Evolutionary conservation across 2,113 vertebrate genomes (phyloP).

Genomic region (Donacobius atricapilla): DNA sequence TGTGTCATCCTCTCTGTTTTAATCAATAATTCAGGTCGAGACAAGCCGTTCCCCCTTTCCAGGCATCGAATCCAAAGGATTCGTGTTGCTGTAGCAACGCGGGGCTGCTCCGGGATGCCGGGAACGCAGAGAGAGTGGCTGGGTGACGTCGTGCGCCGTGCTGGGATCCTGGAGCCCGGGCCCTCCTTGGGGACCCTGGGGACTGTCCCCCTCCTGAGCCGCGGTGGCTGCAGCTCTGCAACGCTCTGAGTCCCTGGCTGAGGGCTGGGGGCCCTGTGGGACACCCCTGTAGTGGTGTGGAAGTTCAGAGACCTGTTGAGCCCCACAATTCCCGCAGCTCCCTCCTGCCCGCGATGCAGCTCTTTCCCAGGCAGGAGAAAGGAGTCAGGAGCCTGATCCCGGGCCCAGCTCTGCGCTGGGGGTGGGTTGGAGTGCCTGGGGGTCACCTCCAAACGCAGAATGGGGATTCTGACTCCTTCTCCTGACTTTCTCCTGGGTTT

Average conservation of each 20-base stretch:
- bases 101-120: conserved; percentile 25
- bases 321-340: accelerated
- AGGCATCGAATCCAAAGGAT: conserved; percentile 37
- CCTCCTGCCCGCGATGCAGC: accelerated
- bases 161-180: neutral
- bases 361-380: neutral
- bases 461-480: neutral
- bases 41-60: conserved; percentile 18
- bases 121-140: neutral
- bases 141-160: neutral
- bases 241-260: accelerated
- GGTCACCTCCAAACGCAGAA: neutral
- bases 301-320: neutral
- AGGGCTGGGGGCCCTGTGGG: neutral
- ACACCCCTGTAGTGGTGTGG: accelerated
- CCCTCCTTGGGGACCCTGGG: neutral
- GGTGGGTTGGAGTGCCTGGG: accelerated
- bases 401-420: accelerated
- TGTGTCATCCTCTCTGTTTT: conserved; percentile 27
- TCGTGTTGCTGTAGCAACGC: conserved; percentile 55
- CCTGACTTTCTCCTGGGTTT: neutral
- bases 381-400: accelerated
- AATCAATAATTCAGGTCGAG: conserved; percentile 64
- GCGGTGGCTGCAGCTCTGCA: neutral
- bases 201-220: neutral